Percentiles rank a stretch among this genome's conserved stretches.
Evolutionary conservation across 2,797 vertebrate species (phyloP).

Genomic region (Myotis planiceps): DNA sequence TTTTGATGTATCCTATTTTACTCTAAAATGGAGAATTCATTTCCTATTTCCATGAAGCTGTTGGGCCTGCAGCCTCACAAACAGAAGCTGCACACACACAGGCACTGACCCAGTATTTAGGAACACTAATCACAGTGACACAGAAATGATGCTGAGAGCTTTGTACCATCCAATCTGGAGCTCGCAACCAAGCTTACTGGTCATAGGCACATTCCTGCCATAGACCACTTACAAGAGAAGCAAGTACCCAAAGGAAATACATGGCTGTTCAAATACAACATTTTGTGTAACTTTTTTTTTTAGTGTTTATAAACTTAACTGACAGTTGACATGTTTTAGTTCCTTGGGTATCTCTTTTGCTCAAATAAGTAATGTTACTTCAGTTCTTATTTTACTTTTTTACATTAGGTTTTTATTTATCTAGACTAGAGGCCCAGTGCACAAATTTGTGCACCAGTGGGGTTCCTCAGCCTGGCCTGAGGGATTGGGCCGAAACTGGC

Average conservation of each 20-base stretch:
- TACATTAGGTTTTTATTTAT: background rate
- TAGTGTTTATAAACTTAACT: background rate
- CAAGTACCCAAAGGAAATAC: background rate
- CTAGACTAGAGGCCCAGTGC: background rate
- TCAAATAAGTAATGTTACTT: background rate
- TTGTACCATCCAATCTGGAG: background rate
- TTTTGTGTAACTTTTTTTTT: background rate
- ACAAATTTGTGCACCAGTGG: too few relatives aligned
- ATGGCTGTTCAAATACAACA: background rate
- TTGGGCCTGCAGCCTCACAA: background rate
- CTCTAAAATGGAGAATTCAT: background rate
- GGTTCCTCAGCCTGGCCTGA: too few relatives aligned
- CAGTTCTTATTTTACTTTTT: background rate
- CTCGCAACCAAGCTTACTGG: rapidly evolving
- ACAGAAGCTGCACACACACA: background rate
- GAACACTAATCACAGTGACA: background rate
- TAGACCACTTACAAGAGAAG: background rate
- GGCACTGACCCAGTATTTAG: rapidly evolving
- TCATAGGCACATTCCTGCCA: background rate
- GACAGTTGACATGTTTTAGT: background rate
- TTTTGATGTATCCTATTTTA: background rate
- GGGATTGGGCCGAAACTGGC: too few relatives aligned
- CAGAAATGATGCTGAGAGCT: background rate
- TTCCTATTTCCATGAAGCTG: background rate
- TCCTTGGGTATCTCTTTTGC: background rate